These are phyloP conservation scores for Spheniscus humboldti DNA, from an alignment of 2,797 vertebrate species.

Conservation along the genomic window DNA sequence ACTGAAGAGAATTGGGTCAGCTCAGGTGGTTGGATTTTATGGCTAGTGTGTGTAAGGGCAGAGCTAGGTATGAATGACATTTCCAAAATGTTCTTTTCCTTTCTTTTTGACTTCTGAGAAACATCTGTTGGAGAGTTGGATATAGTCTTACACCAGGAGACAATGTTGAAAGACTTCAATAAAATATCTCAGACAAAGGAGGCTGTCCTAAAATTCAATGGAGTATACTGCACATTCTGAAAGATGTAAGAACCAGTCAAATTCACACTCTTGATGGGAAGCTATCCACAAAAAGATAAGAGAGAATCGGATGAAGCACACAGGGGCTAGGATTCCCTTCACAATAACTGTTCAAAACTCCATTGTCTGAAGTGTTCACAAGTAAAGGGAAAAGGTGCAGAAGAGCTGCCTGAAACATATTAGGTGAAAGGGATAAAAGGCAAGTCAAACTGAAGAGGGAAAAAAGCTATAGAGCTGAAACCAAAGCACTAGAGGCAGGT, in stretches of 20 bases:
- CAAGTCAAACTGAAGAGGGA: background rate
- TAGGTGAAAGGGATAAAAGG: background rate
- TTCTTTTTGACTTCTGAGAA: constrained; percentile 8
- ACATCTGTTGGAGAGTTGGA: background rate
- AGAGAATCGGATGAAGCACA: background rate
- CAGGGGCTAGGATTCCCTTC: background rate
- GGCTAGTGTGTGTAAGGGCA: background rate
- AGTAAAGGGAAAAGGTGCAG: background rate
- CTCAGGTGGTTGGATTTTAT: background rate
- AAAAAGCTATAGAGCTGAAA: background rate
- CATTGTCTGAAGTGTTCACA: background rate
- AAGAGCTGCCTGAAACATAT: background rate
- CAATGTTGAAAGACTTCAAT: constrained; percentile 13
- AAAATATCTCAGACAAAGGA: constrained; percentile 20
- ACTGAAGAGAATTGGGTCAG: background rate
- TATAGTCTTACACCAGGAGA: background rate
- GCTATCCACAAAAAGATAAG: background rate
- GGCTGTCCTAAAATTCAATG: constrained; percentile 12
- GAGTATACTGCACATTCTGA: background rate
- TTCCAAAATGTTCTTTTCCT: background rate
- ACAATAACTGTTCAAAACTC: background rate
- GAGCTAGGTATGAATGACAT: background rate
- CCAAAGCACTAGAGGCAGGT: background rate
- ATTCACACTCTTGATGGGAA: background rate
- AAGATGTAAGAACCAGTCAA: background rate